Evolutionary conservation across 1,140 invertebrate species (phyloP).

Genomic region (Homalodisca vitripennis): DNA sequence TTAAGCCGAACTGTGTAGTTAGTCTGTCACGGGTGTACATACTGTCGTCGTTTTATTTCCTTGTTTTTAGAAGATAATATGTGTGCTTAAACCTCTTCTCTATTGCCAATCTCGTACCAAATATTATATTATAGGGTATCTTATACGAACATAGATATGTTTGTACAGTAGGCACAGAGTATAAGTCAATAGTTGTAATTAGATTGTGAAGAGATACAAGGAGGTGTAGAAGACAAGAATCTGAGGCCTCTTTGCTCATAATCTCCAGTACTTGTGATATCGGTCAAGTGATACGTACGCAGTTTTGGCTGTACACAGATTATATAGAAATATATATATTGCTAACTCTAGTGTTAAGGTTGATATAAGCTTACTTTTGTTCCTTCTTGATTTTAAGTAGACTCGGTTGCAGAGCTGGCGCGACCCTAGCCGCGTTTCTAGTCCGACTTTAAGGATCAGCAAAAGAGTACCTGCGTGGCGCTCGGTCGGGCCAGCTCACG

Average conservation of each 20-base stretch:
- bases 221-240: constrained; percentile 30
- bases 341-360: constrained; percentile 33
- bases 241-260: constrained; percentile 39
- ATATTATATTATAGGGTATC: constrained; percentile 35
- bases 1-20: constrained; percentile 22
- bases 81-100: constrained; percentile 36
- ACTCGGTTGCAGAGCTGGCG: not conserved
- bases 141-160: constrained; percentile 25
- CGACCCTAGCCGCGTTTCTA: constrained; percentile 13
- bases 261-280: constrained; percentile 40
- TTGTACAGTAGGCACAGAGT: constrained; percentile 30
- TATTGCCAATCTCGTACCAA: constrained; percentile 40
- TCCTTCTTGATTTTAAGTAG: constrained; percentile 21
- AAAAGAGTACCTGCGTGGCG: constrained; percentile 11
- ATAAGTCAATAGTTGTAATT: constrained; percentile 33
- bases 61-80: constrained; percentile 15
- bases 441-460: constrained; percentile 12
- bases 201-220: constrained; percentile 23
- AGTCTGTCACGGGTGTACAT: constrained; percentile 18
- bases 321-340: constrained; percentile 37
- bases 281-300: constrained; percentile 40
- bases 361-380: constrained; percentile 21
- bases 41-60: constrained; percentile 13
- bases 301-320: constrained; percentile 39
- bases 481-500: not conserved